Conservation (phyloP, 2,888 invertebrate species). For the Sminthurides aquaticus region DNA sequence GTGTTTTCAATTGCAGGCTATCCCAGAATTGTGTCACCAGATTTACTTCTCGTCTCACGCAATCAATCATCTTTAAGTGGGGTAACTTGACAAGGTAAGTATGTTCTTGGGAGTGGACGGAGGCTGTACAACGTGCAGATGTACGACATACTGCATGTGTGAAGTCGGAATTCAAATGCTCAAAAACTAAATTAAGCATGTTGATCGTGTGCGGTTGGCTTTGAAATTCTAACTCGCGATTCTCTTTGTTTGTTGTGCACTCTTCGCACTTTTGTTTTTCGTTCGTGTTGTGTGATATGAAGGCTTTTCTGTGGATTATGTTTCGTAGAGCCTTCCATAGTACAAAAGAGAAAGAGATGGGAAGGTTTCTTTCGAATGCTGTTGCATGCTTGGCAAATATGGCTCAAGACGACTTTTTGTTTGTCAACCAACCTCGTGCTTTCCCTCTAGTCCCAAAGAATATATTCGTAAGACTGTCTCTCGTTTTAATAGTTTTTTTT, state of each 20-base stretch:
- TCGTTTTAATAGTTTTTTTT: not conserved
- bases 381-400: conserved; percentile 28
- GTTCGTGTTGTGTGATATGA: not conserved
- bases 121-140: too few species aligned
- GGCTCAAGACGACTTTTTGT: conserved; percentile 16
- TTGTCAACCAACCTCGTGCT: conserved; percentile 11
- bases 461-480: conserved; percentile 13
- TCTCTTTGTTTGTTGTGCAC: too few species aligned
- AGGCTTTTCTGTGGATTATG: not conserved
- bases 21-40: not conserved
- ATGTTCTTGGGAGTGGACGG: too few species aligned
- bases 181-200: too few species aligned
- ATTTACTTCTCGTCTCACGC: conserved; percentile 11
- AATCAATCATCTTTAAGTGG: conserved; percentile 23
- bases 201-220: too few species aligned
- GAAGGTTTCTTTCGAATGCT: conserved; percentile 31
- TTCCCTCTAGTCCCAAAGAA: conserved; percentile 15
- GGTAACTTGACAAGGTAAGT: conserved; percentile 21
- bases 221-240: too few species aligned
- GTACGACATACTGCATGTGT: too few species aligned
- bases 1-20: conserved; percentile 10
- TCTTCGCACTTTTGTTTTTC: too few species aligned
- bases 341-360: conserved; percentile 30
- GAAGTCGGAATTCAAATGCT: too few species aligned
- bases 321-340: conserved; percentile 33